Evolutionary conservation across 30 jellyfish, hydroid and myxozoan genomes (phyloP).

Genomic region (Cassiopea xamachana): DNA sequence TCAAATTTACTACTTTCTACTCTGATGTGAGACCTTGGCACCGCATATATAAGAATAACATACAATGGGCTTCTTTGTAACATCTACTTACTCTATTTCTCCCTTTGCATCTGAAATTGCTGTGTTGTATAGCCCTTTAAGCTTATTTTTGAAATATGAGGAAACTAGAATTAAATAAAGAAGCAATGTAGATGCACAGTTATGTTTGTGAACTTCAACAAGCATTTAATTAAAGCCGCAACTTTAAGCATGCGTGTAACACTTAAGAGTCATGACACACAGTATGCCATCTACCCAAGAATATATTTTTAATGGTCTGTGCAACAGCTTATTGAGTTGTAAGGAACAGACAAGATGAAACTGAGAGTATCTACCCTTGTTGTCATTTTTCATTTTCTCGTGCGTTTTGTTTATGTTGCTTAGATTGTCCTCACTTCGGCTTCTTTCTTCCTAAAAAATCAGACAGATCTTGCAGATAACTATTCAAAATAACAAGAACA

Average conservation of each 20-base stretch:
- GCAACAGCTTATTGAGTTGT: too few relatives aligned
- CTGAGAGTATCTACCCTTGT: constrained; percentile 48
- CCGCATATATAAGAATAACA: too few relatives aligned
- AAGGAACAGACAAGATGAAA: neutral
- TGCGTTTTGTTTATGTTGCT: constrained; percentile 93
- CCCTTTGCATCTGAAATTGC: constrained; percentile 97
- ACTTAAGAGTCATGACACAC: too few relatives aligned
- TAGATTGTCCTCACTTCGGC: constrained; percentile 90
- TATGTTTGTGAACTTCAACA: too few relatives aligned
- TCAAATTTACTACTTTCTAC: too few relatives aligned
- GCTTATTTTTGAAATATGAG: constrained; percentile 94
- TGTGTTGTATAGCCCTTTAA: constrained; percentile 88
- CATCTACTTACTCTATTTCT: constrained; percentile 81
- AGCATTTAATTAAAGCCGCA: too few relatives aligned
- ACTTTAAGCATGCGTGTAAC: too few relatives aligned
- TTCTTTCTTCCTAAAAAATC: constrained; percentile 83
- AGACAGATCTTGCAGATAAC: neutral
- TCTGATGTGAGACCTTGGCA: too few relatives aligned
- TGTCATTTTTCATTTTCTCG: constrained; percentile 95
- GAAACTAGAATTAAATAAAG: constrained; percentile 60
- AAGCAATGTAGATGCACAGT: too few relatives aligned
- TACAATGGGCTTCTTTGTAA: neutral
- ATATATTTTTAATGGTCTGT: too few relatives aligned
- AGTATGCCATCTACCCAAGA: too few relatives aligned
- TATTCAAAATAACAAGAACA: too few relatives aligned